A percentile compares a stretch with the other conserved stretches of the same genome.
Evolutionary conservation across 2,797 vertebrate genomes (phyloP).

Genomic region (Mus spretus): DNA sequence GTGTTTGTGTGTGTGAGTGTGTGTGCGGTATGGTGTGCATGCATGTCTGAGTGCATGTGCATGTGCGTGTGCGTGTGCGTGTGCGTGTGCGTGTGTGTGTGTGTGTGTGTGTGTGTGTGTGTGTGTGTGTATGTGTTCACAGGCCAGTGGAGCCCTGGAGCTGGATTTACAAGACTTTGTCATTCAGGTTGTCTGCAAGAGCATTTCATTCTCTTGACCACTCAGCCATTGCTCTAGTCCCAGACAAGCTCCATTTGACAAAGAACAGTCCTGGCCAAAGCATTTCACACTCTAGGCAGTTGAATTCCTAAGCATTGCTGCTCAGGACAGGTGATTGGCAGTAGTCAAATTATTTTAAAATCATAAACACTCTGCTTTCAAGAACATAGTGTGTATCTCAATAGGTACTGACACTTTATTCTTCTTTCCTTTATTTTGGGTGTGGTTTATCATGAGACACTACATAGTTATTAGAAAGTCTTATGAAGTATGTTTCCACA

Average conservation of each 20-base stretch:
- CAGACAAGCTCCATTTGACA: background rate
- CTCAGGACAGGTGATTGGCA: background rate
- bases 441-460: background rate
- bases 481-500: slow-evolving; percentile 24
- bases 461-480: background rate
- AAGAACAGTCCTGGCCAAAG: background rate
- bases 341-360: background rate
- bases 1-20: too few relatives aligned
- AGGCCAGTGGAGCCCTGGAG: background rate
- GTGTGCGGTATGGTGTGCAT: too few relatives aligned
- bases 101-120: too few relatives aligned
- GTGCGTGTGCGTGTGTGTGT: too few relatives aligned
- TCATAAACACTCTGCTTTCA: background rate
- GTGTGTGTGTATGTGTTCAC: background rate
- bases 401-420: background rate
- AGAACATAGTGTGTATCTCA: background rate
- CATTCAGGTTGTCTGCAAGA: background rate
- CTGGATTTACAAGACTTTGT: background rate
- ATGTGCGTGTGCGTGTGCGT: too few relatives aligned
- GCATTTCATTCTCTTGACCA: background rate
- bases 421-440: background rate
- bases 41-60: too few relatives aligned
- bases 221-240: background rate
- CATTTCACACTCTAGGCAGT: too few relatives aligned
- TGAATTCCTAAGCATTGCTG: background rate